A percentile compares a stretch with the other conserved stretches of the same genome.
Conservation (phyloP, 2,888 invertebrate genomes). For the Pterostichus niger region DNA sequence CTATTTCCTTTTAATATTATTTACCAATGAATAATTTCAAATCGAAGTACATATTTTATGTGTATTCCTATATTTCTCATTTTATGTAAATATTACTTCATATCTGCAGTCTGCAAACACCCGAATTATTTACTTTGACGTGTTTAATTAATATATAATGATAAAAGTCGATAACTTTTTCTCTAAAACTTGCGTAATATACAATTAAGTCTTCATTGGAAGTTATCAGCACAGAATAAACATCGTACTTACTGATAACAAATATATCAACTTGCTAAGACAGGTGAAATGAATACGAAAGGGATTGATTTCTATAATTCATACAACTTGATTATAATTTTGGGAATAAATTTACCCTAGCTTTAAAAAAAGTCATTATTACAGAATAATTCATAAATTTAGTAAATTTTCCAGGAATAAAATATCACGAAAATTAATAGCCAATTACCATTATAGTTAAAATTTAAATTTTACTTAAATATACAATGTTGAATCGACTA, state of each 20-base stretch:
- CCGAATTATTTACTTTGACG: conserved; percentile 41
- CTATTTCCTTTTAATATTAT: no score
- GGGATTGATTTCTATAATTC: not conserved
- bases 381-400: no score
- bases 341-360: no score
- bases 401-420: no score
- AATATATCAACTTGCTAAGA: conserved; percentile 28
- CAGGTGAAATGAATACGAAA: conserved; percentile 43
- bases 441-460: no score
- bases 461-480: no score
- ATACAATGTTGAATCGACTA: no score
- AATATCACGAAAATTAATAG: no score
- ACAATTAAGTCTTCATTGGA: conserved; percentile 40
- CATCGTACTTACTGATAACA: conserved; percentile 41
- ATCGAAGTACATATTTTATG: not conserved
- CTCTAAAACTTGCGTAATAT: conserved; percentile 40
- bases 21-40: not conserved
- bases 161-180: conserved; percentile 32
- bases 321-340: not conserved
- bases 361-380: no score
- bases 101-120: conserved; percentile 28
- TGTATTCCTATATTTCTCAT: not conserved
- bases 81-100: conserved; percentile 8
- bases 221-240: conserved; percentile 51
- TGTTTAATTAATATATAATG: conserved; percentile 37